Percentiles rank a stretch among this genome's conserved stretches.
These are phyloP conservation scores for Hemichromis elongatus DNA, from an alignment of 2,113 vertebrate genomes.

Conservation along the genomic window DNA sequence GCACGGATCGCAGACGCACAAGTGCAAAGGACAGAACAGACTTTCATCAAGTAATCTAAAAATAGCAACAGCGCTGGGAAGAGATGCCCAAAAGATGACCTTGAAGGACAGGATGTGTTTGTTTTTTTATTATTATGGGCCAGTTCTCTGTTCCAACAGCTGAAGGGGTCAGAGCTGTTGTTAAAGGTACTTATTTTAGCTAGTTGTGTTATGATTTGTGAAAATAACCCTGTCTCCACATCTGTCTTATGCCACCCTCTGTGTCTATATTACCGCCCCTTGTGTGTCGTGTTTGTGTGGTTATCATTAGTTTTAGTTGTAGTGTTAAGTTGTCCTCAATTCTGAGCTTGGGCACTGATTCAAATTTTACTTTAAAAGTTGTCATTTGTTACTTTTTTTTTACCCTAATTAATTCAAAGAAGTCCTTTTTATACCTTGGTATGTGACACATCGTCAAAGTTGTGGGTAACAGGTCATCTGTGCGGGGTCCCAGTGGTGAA, in stretches of 20 bases:
- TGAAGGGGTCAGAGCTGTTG: neutral
- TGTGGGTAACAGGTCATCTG: neutral
- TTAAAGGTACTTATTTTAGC: neutral
- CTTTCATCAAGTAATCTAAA: neutral
- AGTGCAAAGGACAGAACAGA: neutral
- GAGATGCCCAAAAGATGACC: neutral
- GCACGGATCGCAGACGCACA: neutral
- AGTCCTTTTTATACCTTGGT: neutral
- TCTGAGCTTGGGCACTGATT: neutral
- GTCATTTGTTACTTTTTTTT: neutral
- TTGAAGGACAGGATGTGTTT: neutral
- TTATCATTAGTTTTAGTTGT: neutral
- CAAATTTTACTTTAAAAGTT: neutral
- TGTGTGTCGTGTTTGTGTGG: neutral
- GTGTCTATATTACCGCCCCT: neutral
- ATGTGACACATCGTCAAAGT: neutral
- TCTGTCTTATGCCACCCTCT: neutral
- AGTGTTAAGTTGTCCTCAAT: neutral
- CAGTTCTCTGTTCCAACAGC: neutral
- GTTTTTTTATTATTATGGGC: neutral
- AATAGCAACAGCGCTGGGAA: neutral
- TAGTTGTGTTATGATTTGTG: neutral
- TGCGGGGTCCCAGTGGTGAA: neutral
- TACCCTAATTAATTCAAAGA: neutral
- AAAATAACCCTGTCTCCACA: neutral